phyloP scores from a whole-genome alignment of 2,113 vertebrate species.

The Limanda limanda region DNA sequence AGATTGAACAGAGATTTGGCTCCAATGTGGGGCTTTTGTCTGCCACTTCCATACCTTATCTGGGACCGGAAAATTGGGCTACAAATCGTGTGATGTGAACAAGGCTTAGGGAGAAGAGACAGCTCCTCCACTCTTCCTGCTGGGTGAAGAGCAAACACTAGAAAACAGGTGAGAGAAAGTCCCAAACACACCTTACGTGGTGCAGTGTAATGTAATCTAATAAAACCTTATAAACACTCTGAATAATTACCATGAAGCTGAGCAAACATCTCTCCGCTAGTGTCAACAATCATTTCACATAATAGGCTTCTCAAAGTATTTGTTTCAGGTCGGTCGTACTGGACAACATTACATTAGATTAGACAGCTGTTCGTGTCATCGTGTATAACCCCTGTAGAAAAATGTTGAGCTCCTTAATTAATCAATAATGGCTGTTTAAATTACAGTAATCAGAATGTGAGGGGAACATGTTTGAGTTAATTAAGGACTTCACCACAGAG shows the following conservation, averaged over 20 bases:
- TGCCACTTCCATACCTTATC: background rate
- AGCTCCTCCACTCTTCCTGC: background rate
- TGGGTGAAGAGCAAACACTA: background rate
- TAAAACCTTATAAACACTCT: background rate
- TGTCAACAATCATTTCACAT: slow-evolving; percentile 26
- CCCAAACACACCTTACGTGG: background rate
- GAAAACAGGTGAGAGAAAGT: background rate
- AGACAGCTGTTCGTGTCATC: background rate
- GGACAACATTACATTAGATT: slow-evolving; percentile 13
- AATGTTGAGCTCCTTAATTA: background rate
- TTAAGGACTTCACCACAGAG: background rate
- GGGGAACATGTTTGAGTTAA: background rate
- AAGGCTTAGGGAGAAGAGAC: background rate
- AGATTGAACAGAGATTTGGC: background rate
- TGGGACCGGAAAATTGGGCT: background rate
- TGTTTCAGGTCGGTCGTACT: slow-evolving; percentile 12
- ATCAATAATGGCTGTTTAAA: slow-evolving; percentile 16
- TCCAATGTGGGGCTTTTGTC: background rate
- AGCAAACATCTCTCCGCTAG: slow-evolving; percentile 11
- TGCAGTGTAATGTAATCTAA: background rate
- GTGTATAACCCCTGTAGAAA: background rate
- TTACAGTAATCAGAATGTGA: slow-evolving; percentile 10
- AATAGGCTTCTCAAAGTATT: slow-evolving; percentile 18
- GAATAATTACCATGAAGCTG: slow-evolving; percentile 20
- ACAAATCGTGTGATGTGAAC: too few species aligned